phyloP scores from a whole-genome alignment of 2,888 invertebrate genomes.

The Branchipolynoe longqiensis region DNA sequence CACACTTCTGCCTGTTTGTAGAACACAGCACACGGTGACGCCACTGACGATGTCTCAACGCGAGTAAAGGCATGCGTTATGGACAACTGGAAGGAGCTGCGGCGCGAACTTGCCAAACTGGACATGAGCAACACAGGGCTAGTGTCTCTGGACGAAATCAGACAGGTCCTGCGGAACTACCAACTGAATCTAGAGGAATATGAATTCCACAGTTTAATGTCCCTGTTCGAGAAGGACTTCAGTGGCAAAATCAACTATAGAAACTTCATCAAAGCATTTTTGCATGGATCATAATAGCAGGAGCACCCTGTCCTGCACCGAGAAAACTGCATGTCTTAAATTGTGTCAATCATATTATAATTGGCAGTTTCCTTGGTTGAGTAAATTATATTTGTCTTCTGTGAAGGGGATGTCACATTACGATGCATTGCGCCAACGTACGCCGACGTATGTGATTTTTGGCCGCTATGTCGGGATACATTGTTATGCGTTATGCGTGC shows the following conservation, averaged over 20 bases:
- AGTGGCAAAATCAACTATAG: conserved; percentile 78
- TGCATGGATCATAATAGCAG: neutral
- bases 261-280: conserved; percentile 75
- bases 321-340: neutral
- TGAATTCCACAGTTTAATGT: conserved; percentile 78
- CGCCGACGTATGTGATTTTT: too few relatives aligned
- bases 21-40: too few relatives aligned
- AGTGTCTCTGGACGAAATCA: conserved; percentile 74
- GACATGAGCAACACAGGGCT: conserved; percentile 72
- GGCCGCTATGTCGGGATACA: too few relatives aligned
- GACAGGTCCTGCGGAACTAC: conserved; percentile 75
- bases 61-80: conserved; percentile 74
- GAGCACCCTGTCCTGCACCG: too few relatives aligned
- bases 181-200: conserved; percentile 78
- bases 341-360: neutral
- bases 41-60: conserved; percentile 69
- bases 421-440: too few relatives aligned
- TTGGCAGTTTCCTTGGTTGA: too few relatives aligned
- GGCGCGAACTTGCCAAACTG: conserved; percentile 72
- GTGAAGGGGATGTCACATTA: too few relatives aligned
- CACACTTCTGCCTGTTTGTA: too few relatives aligned
- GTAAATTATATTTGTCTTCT: too few relatives aligned
- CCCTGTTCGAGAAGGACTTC: conserved; percentile 75
- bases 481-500: too few relatives aligned
- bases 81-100: conserved; percentile 80